A percentile compares a stretch with the other conserved stretches of the same genome.
These are phyloP conservation scores for Hemicentrotus pulcherrimus DNA, from an alignment of 35 echinoderm and acorn worm species.

Conservation along the genomic window DNA sequence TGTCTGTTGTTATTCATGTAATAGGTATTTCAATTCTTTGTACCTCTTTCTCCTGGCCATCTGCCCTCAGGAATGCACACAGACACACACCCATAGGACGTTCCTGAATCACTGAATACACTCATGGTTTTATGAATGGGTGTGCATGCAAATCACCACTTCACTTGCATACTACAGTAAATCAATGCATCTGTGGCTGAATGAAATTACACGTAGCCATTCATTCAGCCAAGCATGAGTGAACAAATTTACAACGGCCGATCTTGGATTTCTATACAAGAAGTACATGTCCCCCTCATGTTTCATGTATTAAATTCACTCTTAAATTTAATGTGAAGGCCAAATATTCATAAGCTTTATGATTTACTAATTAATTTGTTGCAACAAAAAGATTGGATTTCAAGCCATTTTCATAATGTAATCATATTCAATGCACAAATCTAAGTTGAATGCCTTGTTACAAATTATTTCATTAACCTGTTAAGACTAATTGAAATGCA, in stretches of 20 bases:
- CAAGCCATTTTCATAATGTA: no score
- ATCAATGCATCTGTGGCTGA: neutral
- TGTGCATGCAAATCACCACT: neutral
- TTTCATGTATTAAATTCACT: no score
- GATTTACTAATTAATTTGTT: no score
- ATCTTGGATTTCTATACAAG: neutral
- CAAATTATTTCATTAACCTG: no score
- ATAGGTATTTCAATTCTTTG: neutral
- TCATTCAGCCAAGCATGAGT: neutral
- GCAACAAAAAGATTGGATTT: no score
- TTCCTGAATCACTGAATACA: neutral
- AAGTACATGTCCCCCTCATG: no score
- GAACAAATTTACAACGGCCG: neutral
- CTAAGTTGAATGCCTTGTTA: no score
- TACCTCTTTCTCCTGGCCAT: neutral
- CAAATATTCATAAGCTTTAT: no score
- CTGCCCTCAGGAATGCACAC: neutral
- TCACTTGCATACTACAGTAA: neutral
- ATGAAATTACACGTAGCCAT: neutral
- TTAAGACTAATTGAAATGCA: no score
- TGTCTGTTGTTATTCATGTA: neutral
- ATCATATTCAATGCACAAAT: no score
- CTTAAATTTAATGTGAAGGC: no score
- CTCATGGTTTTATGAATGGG: neutral
- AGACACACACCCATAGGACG: neutral